These are phyloP conservation scores for Sturmia bella DNA, from an alignment of 2,888 invertebrate species.

Conservation along the genomic window DNA sequence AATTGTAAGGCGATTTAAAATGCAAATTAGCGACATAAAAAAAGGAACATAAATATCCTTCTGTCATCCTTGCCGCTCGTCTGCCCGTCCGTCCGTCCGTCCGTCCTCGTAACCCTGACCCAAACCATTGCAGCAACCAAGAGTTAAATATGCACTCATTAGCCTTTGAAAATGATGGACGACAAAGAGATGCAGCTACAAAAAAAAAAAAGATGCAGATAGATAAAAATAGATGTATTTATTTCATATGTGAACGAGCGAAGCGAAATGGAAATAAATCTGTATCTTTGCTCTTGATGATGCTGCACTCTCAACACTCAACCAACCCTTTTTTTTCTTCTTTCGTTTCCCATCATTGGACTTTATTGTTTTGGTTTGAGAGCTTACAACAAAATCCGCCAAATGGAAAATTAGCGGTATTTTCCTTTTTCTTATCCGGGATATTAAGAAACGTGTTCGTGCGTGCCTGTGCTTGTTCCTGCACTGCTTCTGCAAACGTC, in stretches of 20 bases:
- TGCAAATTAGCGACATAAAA: slow-evolving; percentile 62
- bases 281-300: slow-evolving; percentile 17
- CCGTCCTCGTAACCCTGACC: slow-evolving; percentile 53
- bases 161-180: slow-evolving; percentile 62
- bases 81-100: not conserved
- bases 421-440: slow-evolving; percentile 51
- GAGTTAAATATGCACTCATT: slow-evolving; percentile 69
- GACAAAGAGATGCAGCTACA: slow-evolving; percentile 52
- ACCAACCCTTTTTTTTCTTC: slow-evolving; percentile 38
- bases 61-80: slow-evolving; percentile 16
- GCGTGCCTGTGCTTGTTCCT: slow-evolving; percentile 8
- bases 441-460: slow-evolving; percentile 47
- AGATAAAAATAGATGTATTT: slow-evolving; percentile 1
- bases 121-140: slow-evolving; percentile 60
- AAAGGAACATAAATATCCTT: slow-evolving; percentile 51
- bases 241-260: slow-evolving; percentile 49
- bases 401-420: slow-evolving; percentile 71
- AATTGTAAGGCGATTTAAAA: slow-evolving; percentile 67
- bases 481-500: slow-evolving; percentile 2
- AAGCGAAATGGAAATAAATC: not conserved
- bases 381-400: slow-evolving; percentile 66
- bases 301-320: slow-evolving; percentile 35
- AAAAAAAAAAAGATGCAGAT: slow-evolving; percentile 38
- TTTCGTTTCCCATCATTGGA: slow-evolving; percentile 55
- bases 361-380: slow-evolving; percentile 38